These are phyloP conservation scores for Anthophora plumipes DNA, from an alignment of 2,888 invertebrate genomes.

Conservation along the genomic window DNA sequence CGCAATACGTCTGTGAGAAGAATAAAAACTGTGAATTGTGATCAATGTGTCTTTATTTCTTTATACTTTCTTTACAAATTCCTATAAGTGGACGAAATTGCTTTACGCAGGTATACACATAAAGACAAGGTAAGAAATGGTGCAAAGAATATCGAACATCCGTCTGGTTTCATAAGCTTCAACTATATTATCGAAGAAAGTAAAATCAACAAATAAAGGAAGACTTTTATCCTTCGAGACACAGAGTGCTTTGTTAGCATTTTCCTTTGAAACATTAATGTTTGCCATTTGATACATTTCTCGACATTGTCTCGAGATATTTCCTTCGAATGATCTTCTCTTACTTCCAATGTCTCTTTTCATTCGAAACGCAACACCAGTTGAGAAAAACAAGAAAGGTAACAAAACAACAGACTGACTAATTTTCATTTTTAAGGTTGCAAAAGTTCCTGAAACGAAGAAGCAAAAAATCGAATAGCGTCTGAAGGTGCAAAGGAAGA, in stretches of 20 bases:
- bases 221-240: not conserved
- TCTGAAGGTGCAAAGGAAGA: not conserved
- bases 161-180: not conserved
- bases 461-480: not conserved
- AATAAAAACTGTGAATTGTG: not conserved
- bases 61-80: no score
- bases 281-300: not conserved
- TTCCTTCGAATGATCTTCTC: not conserved
- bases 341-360: no score
- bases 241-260: not conserved
- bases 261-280: not conserved
- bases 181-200: not conserved
- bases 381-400: not conserved
- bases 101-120: not conserved
- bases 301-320: not conserved
- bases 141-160: not conserved
- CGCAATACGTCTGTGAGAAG: not conserved
- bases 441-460: not conserved
- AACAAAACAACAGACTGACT: not conserved
- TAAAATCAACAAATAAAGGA: slow-evolving; percentile 11
- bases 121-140: not conserved
- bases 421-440: not conserved
- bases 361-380: not conserved
- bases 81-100: not conserved
- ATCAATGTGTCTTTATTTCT: not conserved